Conservation (phyloP, 2,888 invertebrate genomes). For the Polyommatus icarus region DNA sequence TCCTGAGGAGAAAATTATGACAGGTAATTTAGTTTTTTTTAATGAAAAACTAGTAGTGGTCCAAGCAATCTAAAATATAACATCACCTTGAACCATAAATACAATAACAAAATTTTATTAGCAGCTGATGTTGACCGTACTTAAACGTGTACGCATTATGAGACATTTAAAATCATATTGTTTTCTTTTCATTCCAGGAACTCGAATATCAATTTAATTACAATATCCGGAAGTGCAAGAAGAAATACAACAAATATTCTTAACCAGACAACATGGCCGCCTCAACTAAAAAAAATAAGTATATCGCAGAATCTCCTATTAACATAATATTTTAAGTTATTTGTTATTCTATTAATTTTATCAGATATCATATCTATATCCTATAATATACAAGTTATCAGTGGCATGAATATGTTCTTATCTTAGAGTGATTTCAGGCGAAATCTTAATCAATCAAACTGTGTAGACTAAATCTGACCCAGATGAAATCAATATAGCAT, state of each 20-base stretch:
- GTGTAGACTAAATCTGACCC: neutral
- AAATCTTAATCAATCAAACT: constrained; percentile 1
- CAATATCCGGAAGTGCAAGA: neutral
- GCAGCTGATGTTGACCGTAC: too few relatives aligned
- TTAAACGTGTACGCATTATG: too few relatives aligned
- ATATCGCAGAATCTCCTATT: constrained; percentile 11
- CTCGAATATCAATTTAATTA: constrained; percentile 14
- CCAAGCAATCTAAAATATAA: neutral
- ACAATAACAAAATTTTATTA: too few relatives aligned
- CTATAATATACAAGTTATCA: neutral
- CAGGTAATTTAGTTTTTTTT: neutral
- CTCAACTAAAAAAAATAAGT: neutral
- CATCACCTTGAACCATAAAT: neutral
- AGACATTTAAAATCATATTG: neutral
- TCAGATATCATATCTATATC: neutral
- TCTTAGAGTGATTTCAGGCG: neutral
- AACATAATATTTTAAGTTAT: neutral
- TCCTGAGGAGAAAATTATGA: neutral
- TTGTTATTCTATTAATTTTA: neutral
- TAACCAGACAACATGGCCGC: neutral
- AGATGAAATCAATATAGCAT: neutral
- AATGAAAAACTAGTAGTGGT: neutral
- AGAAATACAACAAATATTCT: neutral
- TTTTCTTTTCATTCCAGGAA: constrained; percentile 14
- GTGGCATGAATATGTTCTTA: neutral